Conservation (phyloP, 2,888 invertebrate genomes). For the Dimorphilus gyrociliatus region DNA sequence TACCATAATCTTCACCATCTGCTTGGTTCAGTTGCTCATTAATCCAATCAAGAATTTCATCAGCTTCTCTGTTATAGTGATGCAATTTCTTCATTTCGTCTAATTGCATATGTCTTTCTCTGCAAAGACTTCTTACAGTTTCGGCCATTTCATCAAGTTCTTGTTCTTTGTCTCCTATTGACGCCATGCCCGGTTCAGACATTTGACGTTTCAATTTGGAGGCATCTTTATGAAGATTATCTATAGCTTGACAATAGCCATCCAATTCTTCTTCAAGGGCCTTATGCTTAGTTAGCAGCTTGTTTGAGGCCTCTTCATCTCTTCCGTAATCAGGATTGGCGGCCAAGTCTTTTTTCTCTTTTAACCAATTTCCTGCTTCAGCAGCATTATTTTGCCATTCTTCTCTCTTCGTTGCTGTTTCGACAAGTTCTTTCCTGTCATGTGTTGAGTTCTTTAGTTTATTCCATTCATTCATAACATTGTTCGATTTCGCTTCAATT, state of each 20-base stretch:
- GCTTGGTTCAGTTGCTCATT: conserved; percentile 74
- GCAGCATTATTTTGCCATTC: conserved; percentile 93
- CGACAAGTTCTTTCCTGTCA: too few relatives aligned
- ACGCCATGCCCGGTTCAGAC: too few relatives aligned
- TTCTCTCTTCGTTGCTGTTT: too few relatives aligned
- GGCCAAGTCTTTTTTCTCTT: conserved; percentile 79
- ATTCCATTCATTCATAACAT: conserved; percentile 55
- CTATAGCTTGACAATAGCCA: too few relatives aligned
- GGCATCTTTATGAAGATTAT: too few relatives aligned
- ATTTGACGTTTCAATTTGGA: too few relatives aligned
- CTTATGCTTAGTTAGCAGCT: conserved; percentile 83
- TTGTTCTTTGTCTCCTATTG: conserved; percentile 13
- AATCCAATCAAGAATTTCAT: conserved; percentile 87
- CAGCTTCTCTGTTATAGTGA: conserved; percentile 41
- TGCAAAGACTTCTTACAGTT: conserved; percentile 5
- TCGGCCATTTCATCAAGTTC: conserved; percentile 46
- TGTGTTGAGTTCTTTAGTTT: too few relatives aligned
- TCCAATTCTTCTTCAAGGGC: too few relatives aligned
- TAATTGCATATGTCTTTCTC: conserved; percentile 58
- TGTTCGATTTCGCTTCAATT: conserved; percentile 57
- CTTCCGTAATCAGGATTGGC: conserved; percentile 74
- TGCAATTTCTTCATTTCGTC: conserved; percentile 75
- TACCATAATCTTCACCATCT: conserved; percentile 87
- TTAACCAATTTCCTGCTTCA: conserved; percentile 89
- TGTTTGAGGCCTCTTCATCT: conserved; percentile 80